phyloP scores from a whole-genome alignment of 2,113 vertebrate genomes.

The Peucedramus taeniatus region DNA sequence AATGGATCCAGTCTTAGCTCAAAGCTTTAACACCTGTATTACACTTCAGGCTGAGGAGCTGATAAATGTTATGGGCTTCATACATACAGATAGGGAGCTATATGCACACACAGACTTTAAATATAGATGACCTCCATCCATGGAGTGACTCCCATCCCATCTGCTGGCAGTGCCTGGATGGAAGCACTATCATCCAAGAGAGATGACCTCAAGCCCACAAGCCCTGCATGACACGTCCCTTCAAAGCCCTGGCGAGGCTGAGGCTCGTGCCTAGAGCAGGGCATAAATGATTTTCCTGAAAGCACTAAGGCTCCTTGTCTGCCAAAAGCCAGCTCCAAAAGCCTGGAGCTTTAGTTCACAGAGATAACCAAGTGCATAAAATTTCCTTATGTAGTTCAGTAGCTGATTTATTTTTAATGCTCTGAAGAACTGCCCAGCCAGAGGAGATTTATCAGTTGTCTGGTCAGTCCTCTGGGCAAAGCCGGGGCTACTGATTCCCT shows the following conservation, averaged over 20 bases:
- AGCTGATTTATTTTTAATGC: slow-evolving; percentile 10
- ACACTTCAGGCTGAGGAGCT: background rate
- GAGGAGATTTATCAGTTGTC: slow-evolving; percentile 3
- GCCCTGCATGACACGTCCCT: background rate
- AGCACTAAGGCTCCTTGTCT: background rate
- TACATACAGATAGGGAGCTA: background rate
- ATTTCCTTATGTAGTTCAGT: background rate
- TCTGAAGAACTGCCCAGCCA: background rate
- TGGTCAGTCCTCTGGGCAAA: slow-evolving; percentile 16
- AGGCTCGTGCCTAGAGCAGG: accelerated
- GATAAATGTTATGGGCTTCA: background rate
- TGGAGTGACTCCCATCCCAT: background rate
- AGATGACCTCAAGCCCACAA: background rate
- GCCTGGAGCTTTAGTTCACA: background rate
- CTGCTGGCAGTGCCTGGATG: background rate
- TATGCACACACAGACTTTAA: background rate
- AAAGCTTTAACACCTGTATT: background rate
- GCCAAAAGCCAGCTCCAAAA: background rate
- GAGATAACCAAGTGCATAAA: background rate
- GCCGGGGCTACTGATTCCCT: background rate
- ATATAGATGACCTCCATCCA: background rate
- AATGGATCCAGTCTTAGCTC: background rate
- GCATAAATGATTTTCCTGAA: background rate
- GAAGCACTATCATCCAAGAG: background rate
- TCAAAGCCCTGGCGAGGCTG: accelerated